phyloP scores from a whole-genome alignment of 2,797 vertebrate species.

The Lutjanus campechanus region DNA sequence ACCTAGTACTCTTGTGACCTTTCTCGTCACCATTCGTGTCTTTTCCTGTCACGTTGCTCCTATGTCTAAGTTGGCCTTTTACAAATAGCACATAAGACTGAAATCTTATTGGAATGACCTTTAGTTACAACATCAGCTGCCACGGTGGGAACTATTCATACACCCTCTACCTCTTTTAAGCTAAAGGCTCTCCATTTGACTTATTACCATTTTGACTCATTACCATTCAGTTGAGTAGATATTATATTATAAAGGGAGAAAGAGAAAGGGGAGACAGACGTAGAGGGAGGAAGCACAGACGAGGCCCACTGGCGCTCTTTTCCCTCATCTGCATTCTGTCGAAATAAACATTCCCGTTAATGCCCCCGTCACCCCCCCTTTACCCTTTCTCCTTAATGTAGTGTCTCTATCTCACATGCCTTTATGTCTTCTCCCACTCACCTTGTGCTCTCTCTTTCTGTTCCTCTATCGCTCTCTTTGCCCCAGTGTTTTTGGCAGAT shows the following conservation, averaged over 20 bases:
- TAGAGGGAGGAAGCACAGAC: slow-evolving; percentile 4
- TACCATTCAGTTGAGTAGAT: slow-evolving; percentile 45
- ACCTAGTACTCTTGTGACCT: slow-evolving; percentile 47
- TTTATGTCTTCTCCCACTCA: slow-evolving; percentile 48
- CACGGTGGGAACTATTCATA: slow-evolving; percentile 46
- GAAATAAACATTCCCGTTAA: slow-evolving; percentile 50
- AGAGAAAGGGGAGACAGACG: slow-evolving; percentile 25
- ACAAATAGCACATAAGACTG: slow-evolving; percentile 38
- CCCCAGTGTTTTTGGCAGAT: slow-evolving; percentile 60
- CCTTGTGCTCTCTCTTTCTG: slow-evolving; percentile 51
- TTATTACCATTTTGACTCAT: slow-evolving; percentile 58
- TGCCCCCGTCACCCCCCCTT: slow-evolving; percentile 29
- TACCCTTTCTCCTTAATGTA: slow-evolving; percentile 39
- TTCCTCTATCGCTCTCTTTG: slow-evolving; percentile 52
- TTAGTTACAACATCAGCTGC: slow-evolving; percentile 60
- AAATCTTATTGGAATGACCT: slow-evolving; percentile 68
- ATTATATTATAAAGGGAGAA: slow-evolving; percentile 40
- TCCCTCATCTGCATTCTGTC: slow-evolving; percentile 70
- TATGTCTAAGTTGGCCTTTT: slow-evolving; percentile 62
- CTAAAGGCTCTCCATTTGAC: slow-evolving; percentile 33
- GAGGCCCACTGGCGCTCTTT: slow-evolving; percentile 27
- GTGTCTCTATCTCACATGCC: slow-evolving; percentile 41
- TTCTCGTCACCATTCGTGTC: slow-evolving; percentile 47
- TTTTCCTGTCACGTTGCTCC: slow-evolving; percentile 43
- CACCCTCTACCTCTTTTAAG: slow-evolving; percentile 43